phyloP scores from a whole-genome alignment of 1,140 invertebrate genomes.

The Achatina immaculata region DNA sequence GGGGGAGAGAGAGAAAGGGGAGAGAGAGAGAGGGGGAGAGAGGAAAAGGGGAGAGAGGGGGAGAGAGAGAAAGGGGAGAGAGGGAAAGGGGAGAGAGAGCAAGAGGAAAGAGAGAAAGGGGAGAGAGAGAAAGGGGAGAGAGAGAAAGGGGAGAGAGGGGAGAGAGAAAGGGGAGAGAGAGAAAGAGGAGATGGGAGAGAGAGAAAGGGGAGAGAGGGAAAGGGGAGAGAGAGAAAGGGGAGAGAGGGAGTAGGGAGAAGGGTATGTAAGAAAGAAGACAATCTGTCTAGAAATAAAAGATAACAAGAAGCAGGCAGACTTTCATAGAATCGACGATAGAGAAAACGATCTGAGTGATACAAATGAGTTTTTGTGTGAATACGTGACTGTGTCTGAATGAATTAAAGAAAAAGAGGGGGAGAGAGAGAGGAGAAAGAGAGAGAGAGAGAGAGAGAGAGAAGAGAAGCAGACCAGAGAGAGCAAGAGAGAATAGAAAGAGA shows the following conservation, averaged over 20 bases:
- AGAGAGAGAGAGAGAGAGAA: too few species aligned
- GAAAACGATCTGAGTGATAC: too few species aligned
- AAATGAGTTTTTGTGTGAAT: too few species aligned
- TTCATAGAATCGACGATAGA: too few species aligned
- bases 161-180: neutral
- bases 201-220: neutral
- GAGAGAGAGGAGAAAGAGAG: too few species aligned
- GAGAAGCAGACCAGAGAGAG: too few species aligned
- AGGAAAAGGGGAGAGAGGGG: neutral
- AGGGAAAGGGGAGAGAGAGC: neutral
- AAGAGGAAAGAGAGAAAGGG: slow-evolving; percentile 9
- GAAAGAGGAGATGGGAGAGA: neutral
- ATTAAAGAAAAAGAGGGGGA: too few species aligned
- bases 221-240: neutral
- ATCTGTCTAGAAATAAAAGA: too few species aligned
- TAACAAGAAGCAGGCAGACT: too few species aligned
- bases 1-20: neutral
- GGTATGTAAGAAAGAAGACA: slow-evolving; percentile 18
- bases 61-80: slow-evolving; percentile 12
- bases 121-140: neutral
- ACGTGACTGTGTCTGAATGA: too few species aligned
- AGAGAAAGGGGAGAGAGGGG: neutral
- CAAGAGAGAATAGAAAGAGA: neutral
- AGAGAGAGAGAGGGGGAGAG: neutral
- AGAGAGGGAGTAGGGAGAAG: neutral